Evolutionary conservation across 2,888 invertebrate species (phyloP).

Genomic region (Neoitamus cyanurus): DNA sequence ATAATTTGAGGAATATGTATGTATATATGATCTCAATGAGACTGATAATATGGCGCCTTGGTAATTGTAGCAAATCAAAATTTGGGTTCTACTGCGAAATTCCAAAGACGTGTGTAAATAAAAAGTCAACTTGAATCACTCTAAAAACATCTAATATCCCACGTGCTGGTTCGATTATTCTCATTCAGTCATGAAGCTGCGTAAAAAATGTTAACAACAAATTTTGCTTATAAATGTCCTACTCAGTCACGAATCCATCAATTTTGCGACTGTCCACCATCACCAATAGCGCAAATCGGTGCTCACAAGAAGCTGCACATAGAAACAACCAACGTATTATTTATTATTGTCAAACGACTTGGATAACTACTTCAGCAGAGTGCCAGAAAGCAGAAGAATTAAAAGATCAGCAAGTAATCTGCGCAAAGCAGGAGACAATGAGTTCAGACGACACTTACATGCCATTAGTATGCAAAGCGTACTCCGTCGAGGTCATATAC

Average conservation of each 20-base stretch:
- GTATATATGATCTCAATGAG: no score
- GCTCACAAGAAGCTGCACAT: not conserved
- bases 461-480: conserved; percentile 6
- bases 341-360: not conserved
- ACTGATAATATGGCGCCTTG: no score
- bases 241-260: not conserved
- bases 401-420: not conserved
- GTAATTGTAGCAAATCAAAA: no score
- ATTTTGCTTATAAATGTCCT: conserved; percentile 15
- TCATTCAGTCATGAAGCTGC: not conserved
- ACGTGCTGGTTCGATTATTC: not conserved
- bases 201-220: conserved; percentile 4
- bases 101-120: not conserved
- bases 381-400: not conserved
- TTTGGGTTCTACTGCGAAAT: not conserved
- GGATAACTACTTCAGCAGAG: not conserved
- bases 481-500: conserved; percentile 36
- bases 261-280: not conserved
- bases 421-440: not conserved
- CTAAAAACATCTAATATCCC: not conserved
- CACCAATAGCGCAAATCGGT: not conserved
- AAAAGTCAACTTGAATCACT: not conserved
- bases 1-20: no score
- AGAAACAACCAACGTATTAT: not conserved
- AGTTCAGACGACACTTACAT: not conserved